phyloP scores from a whole-genome alignment of 2,113 vertebrate species.

The Rhinolophus ferrumequinum region DNA sequence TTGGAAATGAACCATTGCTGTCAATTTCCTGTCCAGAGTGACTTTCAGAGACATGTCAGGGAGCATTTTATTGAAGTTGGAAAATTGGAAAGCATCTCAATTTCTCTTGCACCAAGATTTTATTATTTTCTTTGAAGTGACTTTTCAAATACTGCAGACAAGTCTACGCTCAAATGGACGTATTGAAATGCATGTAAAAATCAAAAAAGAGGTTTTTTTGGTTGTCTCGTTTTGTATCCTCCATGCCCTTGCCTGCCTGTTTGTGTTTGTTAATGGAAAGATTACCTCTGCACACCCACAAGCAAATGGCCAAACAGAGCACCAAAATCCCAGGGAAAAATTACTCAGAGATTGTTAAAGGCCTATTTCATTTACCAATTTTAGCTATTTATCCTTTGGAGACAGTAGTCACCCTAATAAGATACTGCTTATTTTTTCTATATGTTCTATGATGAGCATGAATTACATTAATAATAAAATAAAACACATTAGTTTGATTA shows the following conservation, averaged over 20 bases:
- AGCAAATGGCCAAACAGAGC: background rate
- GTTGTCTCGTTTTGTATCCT: background rate
- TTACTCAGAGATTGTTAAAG: background rate
- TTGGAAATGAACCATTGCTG: conserved; percentile 60
- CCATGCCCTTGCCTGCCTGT: background rate
- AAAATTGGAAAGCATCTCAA: conserved; percentile 78
- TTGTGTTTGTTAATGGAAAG: conserved; percentile 16
- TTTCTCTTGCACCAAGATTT: conserved; percentile 75
- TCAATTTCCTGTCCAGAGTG: conserved; percentile 72
- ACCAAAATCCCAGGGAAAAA: background rate
- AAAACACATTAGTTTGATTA: background rate
- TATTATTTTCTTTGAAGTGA: conserved; percentile 78
- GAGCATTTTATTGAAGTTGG: conserved; percentile 76
- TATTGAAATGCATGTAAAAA: conserved; percentile 61
- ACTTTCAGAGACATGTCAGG: conserved; percentile 48
- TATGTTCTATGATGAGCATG: background rate
- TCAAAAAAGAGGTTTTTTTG: conserved; percentile 18
- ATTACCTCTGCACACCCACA: background rate
- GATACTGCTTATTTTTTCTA: background rate
- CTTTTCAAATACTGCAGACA: conserved; percentile 69
- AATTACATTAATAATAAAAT: background rate
- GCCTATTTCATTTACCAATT: background rate
- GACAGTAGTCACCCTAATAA: background rate
- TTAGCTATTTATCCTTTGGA: background rate
- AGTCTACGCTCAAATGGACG: conserved; percentile 45